These are phyloP conservation scores for Drosophila hamatofila DNA, from an alignment of 2,888 invertebrate species.

Conservation along the genomic window DNA sequence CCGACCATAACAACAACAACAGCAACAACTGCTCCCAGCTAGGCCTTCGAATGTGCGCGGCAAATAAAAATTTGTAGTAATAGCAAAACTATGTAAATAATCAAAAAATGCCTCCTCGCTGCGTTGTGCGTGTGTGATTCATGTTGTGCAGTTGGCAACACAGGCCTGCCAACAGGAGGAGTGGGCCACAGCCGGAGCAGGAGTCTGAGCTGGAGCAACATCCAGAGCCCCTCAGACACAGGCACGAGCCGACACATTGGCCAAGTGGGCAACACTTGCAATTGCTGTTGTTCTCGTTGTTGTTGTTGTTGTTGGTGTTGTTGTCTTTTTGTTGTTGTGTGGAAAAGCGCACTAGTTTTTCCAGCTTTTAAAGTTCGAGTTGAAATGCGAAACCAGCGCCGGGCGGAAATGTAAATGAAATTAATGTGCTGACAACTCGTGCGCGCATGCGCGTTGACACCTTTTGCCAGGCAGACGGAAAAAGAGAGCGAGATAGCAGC, in stretches of 20 bases:
- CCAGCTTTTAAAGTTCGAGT: slow-evolving; percentile 67
- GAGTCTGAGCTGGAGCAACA: slow-evolving; percentile 11
- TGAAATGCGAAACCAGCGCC: slow-evolving; percentile 77
- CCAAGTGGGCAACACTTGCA: slow-evolving; percentile 72
- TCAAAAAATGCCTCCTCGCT: slow-evolving; percentile 69
- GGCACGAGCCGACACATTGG: slow-evolving; percentile 66
- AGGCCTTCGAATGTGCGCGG: slow-evolving; percentile 56
- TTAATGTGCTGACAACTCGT: slow-evolving; percentile 79
- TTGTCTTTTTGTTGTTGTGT: slow-evolving; percentile 18
- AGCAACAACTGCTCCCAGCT: slow-evolving; percentile 31
- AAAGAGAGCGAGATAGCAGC: slow-evolving; percentile 22
- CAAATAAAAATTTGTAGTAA: slow-evolving; percentile 82
- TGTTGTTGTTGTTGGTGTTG: slow-evolving; percentile 16
- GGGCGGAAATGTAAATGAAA: slow-evolving; percentile 83
- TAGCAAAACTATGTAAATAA: slow-evolving; percentile 82
- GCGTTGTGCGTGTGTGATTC: slow-evolving; percentile 77
- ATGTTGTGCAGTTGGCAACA: slow-evolving; percentile 63
- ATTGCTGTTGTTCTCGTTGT: slow-evolving; percentile 27
- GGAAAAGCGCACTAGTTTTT: slow-evolving; percentile 77
- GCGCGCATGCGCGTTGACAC: slow-evolving; percentile 80
- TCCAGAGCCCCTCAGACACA: slow-evolving; percentile 20
- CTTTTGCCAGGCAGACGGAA: slow-evolving; percentile 52
- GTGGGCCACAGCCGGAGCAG: slow-evolving; percentile 55
- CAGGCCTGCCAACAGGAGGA: slow-evolving; percentile 59
- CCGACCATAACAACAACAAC: slow-evolving; percentile 31